Conservation (phyloP, 2,113 vertebrate species). For the Dicaeum eximium region DNA sequence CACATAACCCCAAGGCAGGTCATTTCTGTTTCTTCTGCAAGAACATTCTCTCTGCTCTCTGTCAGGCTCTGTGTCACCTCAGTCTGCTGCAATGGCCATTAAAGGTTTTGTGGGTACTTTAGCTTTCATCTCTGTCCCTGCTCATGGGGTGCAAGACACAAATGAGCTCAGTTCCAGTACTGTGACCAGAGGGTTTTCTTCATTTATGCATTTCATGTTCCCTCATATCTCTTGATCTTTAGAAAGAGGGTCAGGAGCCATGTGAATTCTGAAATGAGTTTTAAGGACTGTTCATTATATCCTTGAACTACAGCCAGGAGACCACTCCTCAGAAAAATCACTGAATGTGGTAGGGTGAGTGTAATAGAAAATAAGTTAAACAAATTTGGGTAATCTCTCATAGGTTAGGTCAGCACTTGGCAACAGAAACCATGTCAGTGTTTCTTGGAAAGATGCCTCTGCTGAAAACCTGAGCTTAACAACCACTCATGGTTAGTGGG, state of each 20-base stretch:
- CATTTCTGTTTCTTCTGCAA: not conserved
- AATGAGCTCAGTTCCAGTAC: not conserved
- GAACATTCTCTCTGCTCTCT: not conserved
- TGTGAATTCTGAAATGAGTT: constrained; percentile 4
- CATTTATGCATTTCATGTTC: not conserved
- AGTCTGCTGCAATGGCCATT: not conserved
- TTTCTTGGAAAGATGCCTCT: not conserved
- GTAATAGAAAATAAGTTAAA: constrained; percentile 15
- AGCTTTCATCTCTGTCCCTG: not conserved
- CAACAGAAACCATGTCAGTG: not conserved
- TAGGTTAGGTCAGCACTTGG: not conserved
- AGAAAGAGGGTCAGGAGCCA: not conserved
- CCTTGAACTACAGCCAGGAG: constrained; percentile 4
- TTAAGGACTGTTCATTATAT: constrained; percentile 5
- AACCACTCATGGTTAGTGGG: not conserved
- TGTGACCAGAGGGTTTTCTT: not conserved
- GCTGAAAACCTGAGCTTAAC: not conserved
- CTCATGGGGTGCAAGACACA: not conserved
- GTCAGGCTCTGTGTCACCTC: not conserved
- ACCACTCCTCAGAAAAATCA: constrained; percentile 17
- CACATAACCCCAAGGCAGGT: not conserved
- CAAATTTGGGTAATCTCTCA: not conserved
- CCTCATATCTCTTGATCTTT: not conserved
- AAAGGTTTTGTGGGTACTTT: not conserved
- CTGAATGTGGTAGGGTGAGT: constrained; percentile 1